These are phyloP conservation scores for Eupithecia dodoneata DNA, from an alignment of 2,888 invertebrate genomes.

Conservation along the genomic window DNA sequence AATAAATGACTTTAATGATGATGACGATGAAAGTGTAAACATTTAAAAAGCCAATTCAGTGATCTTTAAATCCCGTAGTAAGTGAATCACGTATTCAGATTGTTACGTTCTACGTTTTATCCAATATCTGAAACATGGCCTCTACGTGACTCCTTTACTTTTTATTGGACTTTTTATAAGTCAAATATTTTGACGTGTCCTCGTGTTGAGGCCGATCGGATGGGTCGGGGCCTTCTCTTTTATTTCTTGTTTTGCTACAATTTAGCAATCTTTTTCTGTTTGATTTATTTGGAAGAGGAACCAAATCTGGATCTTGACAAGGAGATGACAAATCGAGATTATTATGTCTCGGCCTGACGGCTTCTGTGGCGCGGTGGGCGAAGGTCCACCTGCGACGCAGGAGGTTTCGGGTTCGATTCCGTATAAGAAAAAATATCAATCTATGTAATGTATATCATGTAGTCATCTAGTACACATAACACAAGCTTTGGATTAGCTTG, in stretches of 20 bases:
- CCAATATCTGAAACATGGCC: conserved; percentile 68
- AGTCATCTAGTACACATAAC: too few species aligned
- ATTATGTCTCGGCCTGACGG: neutral
- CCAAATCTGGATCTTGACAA: neutral
- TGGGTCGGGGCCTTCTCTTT: neutral
- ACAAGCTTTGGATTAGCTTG: too few species aligned
- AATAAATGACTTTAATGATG: too few species aligned
- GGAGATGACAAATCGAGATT: neutral
- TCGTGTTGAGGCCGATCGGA: conserved; percentile 5
- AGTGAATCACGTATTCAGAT: conserved; percentile 10
- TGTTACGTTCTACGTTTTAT: conserved; percentile 60
- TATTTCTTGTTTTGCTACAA: neutral
- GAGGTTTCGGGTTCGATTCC: too few species aligned
- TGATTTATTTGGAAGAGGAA: neutral
- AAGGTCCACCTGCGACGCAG: too few species aligned
- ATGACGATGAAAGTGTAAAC: neutral
- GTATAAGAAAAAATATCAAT: too few species aligned
- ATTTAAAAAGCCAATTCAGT: neutral
- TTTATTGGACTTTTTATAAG: conserved; percentile 54
- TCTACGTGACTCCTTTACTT: conserved; percentile 55
- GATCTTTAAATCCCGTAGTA: neutral
- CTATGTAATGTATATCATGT: too few species aligned
- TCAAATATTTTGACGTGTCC: conserved; percentile 31
- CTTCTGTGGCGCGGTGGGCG: too few species aligned
- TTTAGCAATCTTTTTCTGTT: neutral